Conservation (phyloP, 2,797 vertebrate species). For the Poecilia picta region DNA sequence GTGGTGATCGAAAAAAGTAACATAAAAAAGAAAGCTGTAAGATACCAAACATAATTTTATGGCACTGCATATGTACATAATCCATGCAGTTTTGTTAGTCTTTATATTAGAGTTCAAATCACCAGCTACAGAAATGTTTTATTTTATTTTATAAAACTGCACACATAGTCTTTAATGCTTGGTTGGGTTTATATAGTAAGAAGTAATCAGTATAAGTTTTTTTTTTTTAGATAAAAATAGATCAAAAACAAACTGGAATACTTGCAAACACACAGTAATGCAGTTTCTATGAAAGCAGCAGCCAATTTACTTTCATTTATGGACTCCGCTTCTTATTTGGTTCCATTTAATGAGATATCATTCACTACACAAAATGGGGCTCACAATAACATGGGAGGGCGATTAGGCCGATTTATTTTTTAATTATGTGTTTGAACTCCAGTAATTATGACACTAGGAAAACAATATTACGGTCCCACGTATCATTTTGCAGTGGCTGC, state of each 20-base stretch:
- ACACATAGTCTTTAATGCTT: too few species aligned
- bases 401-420: neutral
- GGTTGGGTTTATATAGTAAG: neutral
- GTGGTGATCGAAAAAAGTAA: neutral
- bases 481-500: neutral
- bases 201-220: neutral
- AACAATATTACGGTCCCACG: neutral
- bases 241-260: neutral
- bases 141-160: neutral
- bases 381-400: neutral
- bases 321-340: neutral
- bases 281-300: neutral
- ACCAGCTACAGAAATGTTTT: too few species aligned
- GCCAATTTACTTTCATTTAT: neutral
- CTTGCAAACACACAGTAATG: neutral
- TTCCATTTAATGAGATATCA: constrained; percentile 2
- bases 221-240: neutral
- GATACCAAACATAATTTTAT: neutral
- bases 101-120: neutral
- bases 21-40: too few species aligned
- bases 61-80: neutral
- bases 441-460: constrained; percentile 1
- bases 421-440: neutral
- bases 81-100: neutral
- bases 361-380: neutral